Conservation (phyloP, 2,797 vertebrate genomes). For the Triplophysa bombifrons region DNA sequence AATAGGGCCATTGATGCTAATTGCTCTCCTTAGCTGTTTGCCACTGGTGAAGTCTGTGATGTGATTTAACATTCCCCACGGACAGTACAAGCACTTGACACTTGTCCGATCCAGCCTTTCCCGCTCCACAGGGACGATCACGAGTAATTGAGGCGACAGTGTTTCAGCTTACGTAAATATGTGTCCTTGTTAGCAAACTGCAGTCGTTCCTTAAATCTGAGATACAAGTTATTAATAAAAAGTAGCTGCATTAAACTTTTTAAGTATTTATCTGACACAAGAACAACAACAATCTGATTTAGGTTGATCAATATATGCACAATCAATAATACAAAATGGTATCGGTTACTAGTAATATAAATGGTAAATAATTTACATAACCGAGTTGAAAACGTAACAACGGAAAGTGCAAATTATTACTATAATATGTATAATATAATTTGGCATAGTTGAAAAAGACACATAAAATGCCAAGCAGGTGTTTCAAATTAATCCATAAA, state of each 20-base stretch:
- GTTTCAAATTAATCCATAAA: neutral
- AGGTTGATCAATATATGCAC: neutral
- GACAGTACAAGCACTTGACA: constrained; percentile 44
- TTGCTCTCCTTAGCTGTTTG: constrained; percentile 60
- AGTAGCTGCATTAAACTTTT: neutral
- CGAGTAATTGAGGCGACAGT: constrained; percentile 56
- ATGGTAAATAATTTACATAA: neutral
- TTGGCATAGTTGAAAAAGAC: neutral
- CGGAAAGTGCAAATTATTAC: neutral
- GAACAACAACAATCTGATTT: neutral
- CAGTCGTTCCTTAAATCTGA: neutral
- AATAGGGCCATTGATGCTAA: constrained; percentile 64
- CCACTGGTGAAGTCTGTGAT: constrained; percentile 63
- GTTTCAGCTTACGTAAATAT: constrained; percentile 68
- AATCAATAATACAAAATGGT: neutral
- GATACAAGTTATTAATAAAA: neutral
- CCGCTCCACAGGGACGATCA: constrained; percentile 18
- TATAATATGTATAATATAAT: neutral
- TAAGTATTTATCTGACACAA: neutral
- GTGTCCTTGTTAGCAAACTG: constrained; percentile 59
- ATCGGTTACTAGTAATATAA: neutral
- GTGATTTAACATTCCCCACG: constrained; percentile 61
- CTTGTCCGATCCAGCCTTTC: constrained; percentile 43
- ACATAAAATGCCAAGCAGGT: neutral
- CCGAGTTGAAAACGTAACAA: neutral